A percentile compares a stretch with the other conserved stretches of the same genome.
Conservation (phyloP, 2,113 vertebrate genomes). For the Cyanistes caeruleus region DNA sequence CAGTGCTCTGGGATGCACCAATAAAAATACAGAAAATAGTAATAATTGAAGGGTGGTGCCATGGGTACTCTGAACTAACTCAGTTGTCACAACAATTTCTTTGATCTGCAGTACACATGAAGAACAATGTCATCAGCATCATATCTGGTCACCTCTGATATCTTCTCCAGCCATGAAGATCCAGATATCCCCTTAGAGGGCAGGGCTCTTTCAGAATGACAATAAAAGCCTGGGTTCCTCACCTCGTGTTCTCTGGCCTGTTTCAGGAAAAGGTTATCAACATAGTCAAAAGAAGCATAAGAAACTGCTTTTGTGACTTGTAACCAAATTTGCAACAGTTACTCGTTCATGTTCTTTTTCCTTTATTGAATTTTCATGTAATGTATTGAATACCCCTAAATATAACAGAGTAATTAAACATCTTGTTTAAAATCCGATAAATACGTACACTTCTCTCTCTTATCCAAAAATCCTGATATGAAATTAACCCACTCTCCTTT, state of each 20-base stretch:
- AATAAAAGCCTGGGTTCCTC: not conserved
- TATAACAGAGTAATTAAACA: not conserved
- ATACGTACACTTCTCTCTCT: not conserved
- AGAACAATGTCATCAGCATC: not conserved
- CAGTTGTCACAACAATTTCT: not conserved
- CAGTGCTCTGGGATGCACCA: not conserved
- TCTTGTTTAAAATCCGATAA: not conserved
- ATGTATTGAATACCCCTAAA: not conserved
- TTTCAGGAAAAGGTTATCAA: not conserved
- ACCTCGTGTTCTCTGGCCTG: not conserved
- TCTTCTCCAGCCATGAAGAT: not conserved
- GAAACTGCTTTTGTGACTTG: not conserved
- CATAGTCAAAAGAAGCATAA: not conserved
- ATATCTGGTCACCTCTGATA: not conserved
- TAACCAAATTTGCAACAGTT: not conserved
- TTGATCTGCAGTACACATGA: not conserved
- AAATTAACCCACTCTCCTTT: not conserved
- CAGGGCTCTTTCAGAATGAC: accelerated
- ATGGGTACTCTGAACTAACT: not conserved
- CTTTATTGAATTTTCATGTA: not conserved
- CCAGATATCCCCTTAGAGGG: not conserved
- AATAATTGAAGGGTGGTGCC: not conserved
- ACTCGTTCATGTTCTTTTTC: not conserved
- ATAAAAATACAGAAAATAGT: not conserved
- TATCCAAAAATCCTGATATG: not conserved